phyloP scores from a whole-genome alignment of 2,113 vertebrate genomes.

The Laticauda colubrina region DNA sequence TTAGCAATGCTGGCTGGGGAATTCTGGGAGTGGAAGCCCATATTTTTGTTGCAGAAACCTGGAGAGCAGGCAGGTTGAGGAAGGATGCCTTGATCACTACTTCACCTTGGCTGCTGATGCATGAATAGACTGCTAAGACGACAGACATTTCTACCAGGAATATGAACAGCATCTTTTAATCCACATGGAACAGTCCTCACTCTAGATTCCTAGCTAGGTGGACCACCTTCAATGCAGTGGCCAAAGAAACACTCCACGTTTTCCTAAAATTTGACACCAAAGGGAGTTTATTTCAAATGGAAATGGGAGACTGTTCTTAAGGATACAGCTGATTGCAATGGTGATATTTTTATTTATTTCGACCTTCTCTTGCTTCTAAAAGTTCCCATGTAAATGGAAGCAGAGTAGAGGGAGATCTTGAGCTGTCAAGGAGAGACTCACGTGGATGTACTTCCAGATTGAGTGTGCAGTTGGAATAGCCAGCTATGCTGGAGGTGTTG shows the following conservation, averaged over 20 bases:
- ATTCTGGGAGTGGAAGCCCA: not conserved
- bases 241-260: not conserved
- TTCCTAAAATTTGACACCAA: not conserved
- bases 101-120: not conserved
- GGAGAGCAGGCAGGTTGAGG: not conserved
- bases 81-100: not conserved
- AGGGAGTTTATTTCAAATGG: not conserved
- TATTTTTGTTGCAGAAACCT: not conserved
- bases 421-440: conserved; percentile 57
- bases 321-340: not conserved
- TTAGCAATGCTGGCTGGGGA: not conserved
- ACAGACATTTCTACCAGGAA: not conserved
- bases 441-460: conserved; percentile 78
- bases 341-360: not conserved
- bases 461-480: conserved; percentile 74
- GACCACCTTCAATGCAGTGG: not conserved
- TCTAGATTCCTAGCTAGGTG: not conserved
- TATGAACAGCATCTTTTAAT: not conserved
- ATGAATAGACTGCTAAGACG: not conserved
- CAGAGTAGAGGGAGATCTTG: too few relatives aligned
- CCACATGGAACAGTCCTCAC: not conserved
- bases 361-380: not conserved
- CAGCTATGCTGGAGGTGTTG: conserved; percentile 74
- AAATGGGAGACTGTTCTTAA: not conserved
- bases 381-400: not conserved